phyloP scores from a whole-genome alignment of 2,888 invertebrate species.

The Amphipoea oculea region DNA sequence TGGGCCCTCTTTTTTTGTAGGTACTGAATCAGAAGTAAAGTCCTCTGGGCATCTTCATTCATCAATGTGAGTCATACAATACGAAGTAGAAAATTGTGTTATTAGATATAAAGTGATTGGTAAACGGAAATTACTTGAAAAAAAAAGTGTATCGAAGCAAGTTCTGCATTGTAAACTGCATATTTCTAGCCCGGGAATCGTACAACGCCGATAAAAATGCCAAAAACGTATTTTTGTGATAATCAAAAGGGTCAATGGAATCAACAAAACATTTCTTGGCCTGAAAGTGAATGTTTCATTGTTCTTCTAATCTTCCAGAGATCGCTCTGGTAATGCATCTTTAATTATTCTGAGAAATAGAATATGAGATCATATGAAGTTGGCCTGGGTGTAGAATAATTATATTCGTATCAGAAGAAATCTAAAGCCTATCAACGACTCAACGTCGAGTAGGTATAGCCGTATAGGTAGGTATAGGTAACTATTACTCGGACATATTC shows the following conservation, averaged over 20 bases:
- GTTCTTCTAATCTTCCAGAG: background rate
- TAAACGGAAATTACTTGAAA: background rate
- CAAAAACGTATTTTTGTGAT: background rate
- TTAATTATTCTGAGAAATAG: slow-evolving; percentile 26
- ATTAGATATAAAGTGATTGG: background rate
- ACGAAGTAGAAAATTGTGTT: background rate
- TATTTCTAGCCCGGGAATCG: background rate
- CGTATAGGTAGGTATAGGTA: background rate
- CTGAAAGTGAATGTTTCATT: background rate
- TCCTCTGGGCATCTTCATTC: background rate
- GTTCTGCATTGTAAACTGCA: background rate
- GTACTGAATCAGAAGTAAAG: background rate
- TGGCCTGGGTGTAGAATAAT: background rate
- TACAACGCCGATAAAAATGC: background rate
- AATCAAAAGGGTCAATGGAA: background rate
- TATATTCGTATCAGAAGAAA: slow-evolving; percentile 6
- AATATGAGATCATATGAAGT: background rate
- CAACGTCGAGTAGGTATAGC: background rate
- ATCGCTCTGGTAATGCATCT: slow-evolving; percentile 1
- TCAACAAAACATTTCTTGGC: background rate
- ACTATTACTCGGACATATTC: background rate
- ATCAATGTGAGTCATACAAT: background rate
- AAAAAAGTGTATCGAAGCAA: background rate
- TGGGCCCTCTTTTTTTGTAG: background rate
- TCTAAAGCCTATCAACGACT: background rate